These are phyloP conservation scores for Beris chalybata DNA, from an alignment of 2,888 invertebrate genomes.

Conservation along the genomic window DNA sequence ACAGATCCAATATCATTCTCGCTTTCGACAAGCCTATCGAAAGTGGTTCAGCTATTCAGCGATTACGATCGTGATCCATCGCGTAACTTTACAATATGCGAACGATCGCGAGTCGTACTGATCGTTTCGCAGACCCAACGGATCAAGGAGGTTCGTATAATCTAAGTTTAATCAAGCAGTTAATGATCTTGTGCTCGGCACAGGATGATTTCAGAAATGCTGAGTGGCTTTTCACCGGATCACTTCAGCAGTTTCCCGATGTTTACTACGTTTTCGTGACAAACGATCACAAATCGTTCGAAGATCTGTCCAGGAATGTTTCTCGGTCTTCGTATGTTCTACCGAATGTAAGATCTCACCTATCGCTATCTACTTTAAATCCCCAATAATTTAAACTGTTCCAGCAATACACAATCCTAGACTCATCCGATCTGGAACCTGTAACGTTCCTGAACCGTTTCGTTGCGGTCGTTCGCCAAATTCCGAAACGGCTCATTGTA, in stretches of 20 bases:
- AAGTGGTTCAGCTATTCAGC: slow-evolving; percentile 57
- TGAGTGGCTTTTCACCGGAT: slow-evolving; percentile 37
- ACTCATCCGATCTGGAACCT: slow-evolving; percentile 25
- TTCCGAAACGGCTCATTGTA: slow-evolving; percentile 50
- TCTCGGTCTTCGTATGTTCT: slow-evolving; percentile 1
- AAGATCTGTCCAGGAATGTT: not conserved
- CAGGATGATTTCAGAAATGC: slow-evolving; percentile 41
- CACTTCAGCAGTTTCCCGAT: slow-evolving; percentile 50
- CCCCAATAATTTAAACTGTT: slow-evolving; percentile 6
- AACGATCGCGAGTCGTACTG: slow-evolving; percentile 58
- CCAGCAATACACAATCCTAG: slow-evolving; percentile 34
- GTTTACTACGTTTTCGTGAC: slow-evolving; percentile 61
- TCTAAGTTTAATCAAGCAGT: not conserved
- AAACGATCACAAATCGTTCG: slow-evolving; percentile 55
- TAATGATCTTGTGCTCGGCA: not conserved
- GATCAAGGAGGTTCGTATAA: slow-evolving; percentile 50
- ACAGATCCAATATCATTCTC: slow-evolving; percentile 41
- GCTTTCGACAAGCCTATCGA: slow-evolving; percentile 55
- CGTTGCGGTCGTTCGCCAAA: slow-evolving; percentile 21
- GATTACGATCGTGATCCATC: slow-evolving; percentile 48
- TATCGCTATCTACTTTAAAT: not conserved
- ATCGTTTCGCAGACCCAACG: slow-evolving; percentile 59
- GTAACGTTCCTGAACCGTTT: slow-evolving; percentile 20
- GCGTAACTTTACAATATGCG: slow-evolving; percentile 47
- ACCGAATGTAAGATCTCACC: slow-evolving; percentile 12